These are phyloP conservation scores for Zosterops lateralis DNA, from an alignment of 2,113 vertebrate genomes.

Conservation along the genomic window DNA sequence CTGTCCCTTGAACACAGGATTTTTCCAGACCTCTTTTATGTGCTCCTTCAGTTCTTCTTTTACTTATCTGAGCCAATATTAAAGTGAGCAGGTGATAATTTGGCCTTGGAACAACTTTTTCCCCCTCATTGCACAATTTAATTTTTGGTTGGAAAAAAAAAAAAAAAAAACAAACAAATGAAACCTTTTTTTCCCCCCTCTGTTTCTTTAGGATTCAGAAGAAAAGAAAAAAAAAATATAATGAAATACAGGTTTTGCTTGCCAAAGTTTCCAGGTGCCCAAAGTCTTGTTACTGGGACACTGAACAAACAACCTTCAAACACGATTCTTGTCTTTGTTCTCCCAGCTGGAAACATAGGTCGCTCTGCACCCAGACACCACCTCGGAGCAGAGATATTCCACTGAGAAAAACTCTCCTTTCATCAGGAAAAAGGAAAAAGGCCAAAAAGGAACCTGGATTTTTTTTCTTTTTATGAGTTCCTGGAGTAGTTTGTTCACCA, in stretches of 20 bases:
- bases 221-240: too few species aligned
- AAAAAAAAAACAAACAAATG: neutral
- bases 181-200: too few species aligned
- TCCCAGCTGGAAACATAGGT: constrained; percentile 41
- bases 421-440: neutral
- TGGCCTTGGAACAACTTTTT: neutral
- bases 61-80: neutral
- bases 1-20: neutral
- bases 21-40: neutral
- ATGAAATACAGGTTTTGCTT: neutral
- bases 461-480: neutral
- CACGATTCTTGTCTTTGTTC: constrained; percentile 1
- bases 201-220: neutral
- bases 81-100: neutral
- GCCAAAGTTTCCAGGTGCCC: constrained; percentile 39
- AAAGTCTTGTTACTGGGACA: neutral
- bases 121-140: neutral
- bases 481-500: neutral
- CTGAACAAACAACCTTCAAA: constrained; percentile 34
- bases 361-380: neutral
- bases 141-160: neutral
- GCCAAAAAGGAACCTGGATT: neutral
- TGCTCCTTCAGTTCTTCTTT: neutral
- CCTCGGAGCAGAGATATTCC: neutral
- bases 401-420: neutral